Base-by-base conservation (phyloP, 2,113 vertebrate genomes). In the Pao palembangensis region DNA sequence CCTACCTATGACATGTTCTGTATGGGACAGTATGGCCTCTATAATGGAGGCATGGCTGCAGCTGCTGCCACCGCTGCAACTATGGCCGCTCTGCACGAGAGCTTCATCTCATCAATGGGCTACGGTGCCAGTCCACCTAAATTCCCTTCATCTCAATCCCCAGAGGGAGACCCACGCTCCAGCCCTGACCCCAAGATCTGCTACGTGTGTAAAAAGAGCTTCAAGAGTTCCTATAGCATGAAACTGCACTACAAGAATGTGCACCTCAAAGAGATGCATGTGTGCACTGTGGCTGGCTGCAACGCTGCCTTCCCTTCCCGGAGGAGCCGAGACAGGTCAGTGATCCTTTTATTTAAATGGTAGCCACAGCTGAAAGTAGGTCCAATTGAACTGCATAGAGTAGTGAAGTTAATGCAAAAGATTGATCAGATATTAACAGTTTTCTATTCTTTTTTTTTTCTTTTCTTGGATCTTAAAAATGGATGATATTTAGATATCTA, bases 181-280 rank as follows among this genome's bases (percentile, higher is more conserved):
- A 98, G 96, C 72, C 94, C 95, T 67, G 97, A 98, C 70, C 97
- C 97, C 80, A 99, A 99, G 91, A 98, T 98, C 84, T 99, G 96
- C 91, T 98, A 98, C 10, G 97, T 98, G 72, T 99, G 97, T 92
- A 99, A 99, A 92, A 99, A 99, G 89, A 99, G 93, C 90, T 99
- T 99, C 92, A 99, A 99, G 91, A 99, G 96, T 85, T 99, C 97
- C 79, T 99, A 99, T 87, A 99, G 97, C 66, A 97, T 99, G 88
- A 99, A 99, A 88, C 95, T 99, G 73, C 97, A 99, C 90, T 99
- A 98, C 92, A 95, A 94, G 88, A 99, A 99, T 0, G 97, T 99
- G 87, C 97, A 99, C 90, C 94, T 99, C 80, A 99, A 99, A 91
- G 97, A 99, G 92, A 99, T 99, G 97, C 97, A 99, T 20, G 95